Percentiles rank a stretch among this genome's conserved stretches.
Evolutionary conservation across 1,140 invertebrate species (phyloP).

Genomic region (Calliphora vicina): DNA sequence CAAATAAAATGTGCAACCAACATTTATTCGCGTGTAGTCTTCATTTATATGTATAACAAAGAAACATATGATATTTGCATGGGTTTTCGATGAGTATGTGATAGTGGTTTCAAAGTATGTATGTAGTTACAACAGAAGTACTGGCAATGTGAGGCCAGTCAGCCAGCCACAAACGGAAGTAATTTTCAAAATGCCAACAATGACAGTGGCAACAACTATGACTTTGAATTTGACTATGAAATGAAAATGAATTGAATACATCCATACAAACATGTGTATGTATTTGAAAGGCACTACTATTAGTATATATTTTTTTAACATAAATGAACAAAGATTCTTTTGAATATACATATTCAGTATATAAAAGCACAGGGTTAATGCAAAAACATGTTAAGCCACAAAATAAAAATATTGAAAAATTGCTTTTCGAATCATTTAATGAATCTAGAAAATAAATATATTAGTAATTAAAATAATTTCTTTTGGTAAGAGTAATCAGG

Average conservation of each 20-base stretch:
- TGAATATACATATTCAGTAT: no score
- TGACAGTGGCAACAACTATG: slow-evolving; percentile 20
- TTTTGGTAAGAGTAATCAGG: no score
- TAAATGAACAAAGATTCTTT: not conserved
- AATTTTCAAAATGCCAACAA: slow-evolving; percentile 30
- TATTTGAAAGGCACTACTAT: not conserved
- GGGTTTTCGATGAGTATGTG: not conserved
- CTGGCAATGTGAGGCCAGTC: slow-evolving; percentile 27
- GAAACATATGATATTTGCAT: not conserved
- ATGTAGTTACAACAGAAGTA: not conserved
- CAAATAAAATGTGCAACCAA: no score
- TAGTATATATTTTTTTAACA: not conserved
- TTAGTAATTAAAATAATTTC: no score
- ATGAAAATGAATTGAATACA: not conserved
- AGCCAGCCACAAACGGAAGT: slow-evolving; percentile 31
- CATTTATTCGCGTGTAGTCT: no score
- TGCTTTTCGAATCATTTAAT: no score
- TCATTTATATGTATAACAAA: not conserved
- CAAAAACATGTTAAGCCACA: no score
- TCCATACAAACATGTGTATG: no score
- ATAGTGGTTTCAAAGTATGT: not conserved
- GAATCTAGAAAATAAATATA: no score
- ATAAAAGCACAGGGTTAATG: no score
- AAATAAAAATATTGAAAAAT: no score
- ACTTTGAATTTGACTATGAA: not conserved